A percentile compares a stretch with the other conserved stretches of the same genome.
Conservation (phyloP, 2,797 vertebrate species). For the Vultur gryphus region DNA sequence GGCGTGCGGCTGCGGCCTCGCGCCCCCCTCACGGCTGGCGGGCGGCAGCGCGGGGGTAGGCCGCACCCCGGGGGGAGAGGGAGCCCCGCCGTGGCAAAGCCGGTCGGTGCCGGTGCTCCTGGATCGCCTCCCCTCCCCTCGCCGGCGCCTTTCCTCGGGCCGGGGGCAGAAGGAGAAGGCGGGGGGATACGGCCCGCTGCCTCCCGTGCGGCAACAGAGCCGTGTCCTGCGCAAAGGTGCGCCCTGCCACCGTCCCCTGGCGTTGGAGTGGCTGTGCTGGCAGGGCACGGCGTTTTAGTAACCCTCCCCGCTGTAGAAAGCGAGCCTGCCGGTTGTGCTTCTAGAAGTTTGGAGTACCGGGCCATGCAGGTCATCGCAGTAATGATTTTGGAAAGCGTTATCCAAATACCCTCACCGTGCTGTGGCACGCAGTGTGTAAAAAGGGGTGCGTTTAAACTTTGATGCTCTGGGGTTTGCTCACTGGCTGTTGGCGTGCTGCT, state of each 20-base stretch:
- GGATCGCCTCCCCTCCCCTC: not conserved
- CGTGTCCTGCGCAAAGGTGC: not conserved
- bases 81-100: not conserved
- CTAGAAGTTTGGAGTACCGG: fast-evolving
- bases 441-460: not conserved
- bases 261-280: not conserved
- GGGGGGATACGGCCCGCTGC: not conserved
- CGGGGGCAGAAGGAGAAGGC: too few relatives aligned
- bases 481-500: not conserved
- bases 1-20: not conserved
- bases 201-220: not conserved
- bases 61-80: not conserved
- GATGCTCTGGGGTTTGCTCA: not conserved
- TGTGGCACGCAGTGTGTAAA: not conserved
- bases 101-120: too few relatives aligned
- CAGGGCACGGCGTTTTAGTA: fast-evolving
- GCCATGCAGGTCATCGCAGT: not conserved
- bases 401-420: not conserved
- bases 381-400: not conserved
- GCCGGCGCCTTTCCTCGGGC: not conserved
- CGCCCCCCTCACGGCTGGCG: not conserved
- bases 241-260: not conserved
- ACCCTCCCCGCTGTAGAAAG: not conserved
- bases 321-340: not conserved
- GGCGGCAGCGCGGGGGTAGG: not conserved